Conservation (phyloP, 2,888 invertebrate genomes). For the Copidosoma aretas region DNA sequence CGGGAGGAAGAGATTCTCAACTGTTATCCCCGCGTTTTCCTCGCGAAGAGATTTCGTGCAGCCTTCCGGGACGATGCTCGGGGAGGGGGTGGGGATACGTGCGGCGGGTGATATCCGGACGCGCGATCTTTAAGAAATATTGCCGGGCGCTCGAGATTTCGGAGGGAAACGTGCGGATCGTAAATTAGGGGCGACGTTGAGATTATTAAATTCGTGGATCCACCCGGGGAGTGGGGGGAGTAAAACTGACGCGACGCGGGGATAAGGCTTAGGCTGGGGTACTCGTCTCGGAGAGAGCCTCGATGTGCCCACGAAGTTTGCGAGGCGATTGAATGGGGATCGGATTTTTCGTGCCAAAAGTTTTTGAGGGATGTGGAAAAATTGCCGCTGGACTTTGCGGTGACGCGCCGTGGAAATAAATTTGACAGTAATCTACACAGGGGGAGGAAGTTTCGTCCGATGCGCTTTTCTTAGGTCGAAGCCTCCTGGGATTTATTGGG, state of each 20-base stretch:
- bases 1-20: neutral
- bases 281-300: neutral
- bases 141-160: conserved; percentile 26
- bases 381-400: neutral
- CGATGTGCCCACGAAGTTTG: neutral
- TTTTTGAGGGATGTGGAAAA: neutral
- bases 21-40: conserved; percentile 15
- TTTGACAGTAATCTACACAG: no score
- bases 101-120: conserved; percentile 15
- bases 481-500: no score
- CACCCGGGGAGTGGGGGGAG: neutral
- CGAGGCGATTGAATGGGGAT: neutral
- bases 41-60: conserved; percentile 11
- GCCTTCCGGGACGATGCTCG: neutral
- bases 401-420: no score
- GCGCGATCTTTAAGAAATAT: conserved; percentile 29
- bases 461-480: no score
- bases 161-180: conserved; percentile 9
- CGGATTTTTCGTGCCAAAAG: neutral
- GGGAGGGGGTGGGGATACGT: no score
- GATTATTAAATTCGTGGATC: conserved; percentile 34
- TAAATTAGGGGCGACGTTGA: conserved; percentile 32
- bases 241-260: neutral
- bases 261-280: conserved; percentile 10
- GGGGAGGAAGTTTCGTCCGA: no score